Conservation (phyloP, 2,113 vertebrate genomes). For the Astur gentilis region DNA sequence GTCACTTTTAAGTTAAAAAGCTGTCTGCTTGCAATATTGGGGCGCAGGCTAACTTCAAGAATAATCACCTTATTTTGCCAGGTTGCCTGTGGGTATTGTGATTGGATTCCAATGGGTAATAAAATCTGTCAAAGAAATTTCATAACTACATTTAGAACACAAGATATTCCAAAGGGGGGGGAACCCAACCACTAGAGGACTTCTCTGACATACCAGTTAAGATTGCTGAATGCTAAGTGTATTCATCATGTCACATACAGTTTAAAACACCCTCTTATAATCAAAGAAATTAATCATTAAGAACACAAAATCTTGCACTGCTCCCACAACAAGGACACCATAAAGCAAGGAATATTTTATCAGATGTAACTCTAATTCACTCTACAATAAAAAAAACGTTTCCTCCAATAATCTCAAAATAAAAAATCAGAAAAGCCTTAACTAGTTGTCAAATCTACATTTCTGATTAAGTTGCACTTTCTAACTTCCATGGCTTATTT, state of each 20-base stretch:
- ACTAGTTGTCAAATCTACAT: background rate
- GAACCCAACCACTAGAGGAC: background rate
- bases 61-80: background rate
- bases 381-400: background rate
- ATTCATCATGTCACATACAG: background rate
- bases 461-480: background rate
- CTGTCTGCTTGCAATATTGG: background rate
- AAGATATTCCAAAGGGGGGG: background rate
- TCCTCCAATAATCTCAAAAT: background rate
- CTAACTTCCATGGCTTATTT: background rate
- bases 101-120: background rate
- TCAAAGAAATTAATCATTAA: background rate
- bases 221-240: background rate
- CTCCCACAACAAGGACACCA: background rate
- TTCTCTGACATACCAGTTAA: background rate
- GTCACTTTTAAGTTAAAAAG: background rate
- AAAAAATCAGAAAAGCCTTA: background rate
- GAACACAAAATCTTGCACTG: background rate
- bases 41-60: background rate
- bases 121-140: background rate
- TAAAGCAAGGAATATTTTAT: background rate
- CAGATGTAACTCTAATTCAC: background rate
- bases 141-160: background rate
- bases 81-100: background rate
- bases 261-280: background rate